Base-by-base conservation (phyloP, 2,888 invertebrate species). In the Eristalinus sepulchralis region DNA sequence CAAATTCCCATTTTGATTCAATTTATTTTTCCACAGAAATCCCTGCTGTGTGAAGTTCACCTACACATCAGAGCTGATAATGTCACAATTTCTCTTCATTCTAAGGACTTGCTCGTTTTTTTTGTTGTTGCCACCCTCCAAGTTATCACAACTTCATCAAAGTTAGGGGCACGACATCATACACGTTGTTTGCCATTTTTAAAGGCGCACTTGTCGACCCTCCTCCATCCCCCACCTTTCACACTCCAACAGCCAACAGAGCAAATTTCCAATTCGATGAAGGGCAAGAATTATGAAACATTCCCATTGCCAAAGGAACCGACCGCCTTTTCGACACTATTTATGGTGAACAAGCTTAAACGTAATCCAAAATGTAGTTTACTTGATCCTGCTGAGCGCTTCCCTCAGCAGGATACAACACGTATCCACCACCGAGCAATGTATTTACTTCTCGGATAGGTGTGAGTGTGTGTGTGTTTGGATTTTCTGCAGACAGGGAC, bases 351-450 rank as follows among this genome's bases (percentile, higher is more conserved):
- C 47, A 17, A 59, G 66, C 66, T 72, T 66, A 79, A 39, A 64
- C 71, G 64, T 79, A 71, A 79, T 66, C 79, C 79, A 72, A 47
- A 72, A 72, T 66, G 47, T 66, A 66, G 79, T 72, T 71, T 47
- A 57, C n/a, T 17, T 39, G 47, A 57, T 71, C 63, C 47, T 70
- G 68, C 77, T 57, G 77, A 55, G 63, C 47, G 5, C 64, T 33
- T 22, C 59, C 63, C 59, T 36, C 33, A n/a, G 34, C 59, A 66
- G 53, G 57, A 27, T 53, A 47, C 20, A 79, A 31, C 70, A n/a
- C n/a, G n/a, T n/a, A n/a, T n/a, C n/a, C n/a, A n/a, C n/a, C n/a
- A n/a, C n/a, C 63, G 63, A 59, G 71, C 78, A 78, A 72, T 72
- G 71, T 72, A 79, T 72, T 79, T 71, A 72, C 60, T 64, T 60